Evolutionary conservation across 1,140 invertebrate genomes (phyloP).

Genomic region (Heliconius melpomene): DNA sequence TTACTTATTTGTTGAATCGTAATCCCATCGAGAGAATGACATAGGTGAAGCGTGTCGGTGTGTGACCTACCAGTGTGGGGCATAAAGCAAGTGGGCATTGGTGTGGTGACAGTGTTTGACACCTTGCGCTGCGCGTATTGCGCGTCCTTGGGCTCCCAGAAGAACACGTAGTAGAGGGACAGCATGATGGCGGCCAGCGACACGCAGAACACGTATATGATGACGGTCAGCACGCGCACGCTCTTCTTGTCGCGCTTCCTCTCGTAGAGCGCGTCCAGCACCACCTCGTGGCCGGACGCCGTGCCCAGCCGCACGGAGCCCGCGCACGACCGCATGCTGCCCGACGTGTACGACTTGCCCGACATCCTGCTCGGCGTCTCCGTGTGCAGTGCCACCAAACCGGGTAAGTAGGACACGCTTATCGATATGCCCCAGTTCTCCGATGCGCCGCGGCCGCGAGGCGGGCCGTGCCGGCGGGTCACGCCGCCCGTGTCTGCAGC

Average conservation of each 20-base stretch:
- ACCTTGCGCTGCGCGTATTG: conserved; percentile 77
- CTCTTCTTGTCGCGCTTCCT: conserved; percentile 92
- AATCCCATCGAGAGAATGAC: not conserved
- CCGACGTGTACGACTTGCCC: conserved; percentile 69
- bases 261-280: conserved; percentile 91
- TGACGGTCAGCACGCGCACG: conserved; percentile 95
- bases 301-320: conserved; percentile 80
- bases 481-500: conserved; percentile 71
- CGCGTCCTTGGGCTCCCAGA: conserved; percentile 91
- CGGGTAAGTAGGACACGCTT: conserved; percentile 72
- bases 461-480: conserved; percentile 59
- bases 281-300: conserved; percentile 87
- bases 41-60: conserved; percentile 54
- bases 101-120: conserved; percentile 76
- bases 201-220: conserved; percentile 97
- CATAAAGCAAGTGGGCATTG: conserved; percentile 80
- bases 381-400: conserved; percentile 51
- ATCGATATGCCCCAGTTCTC: conserved; percentile 74
- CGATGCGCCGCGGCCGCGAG: conserved; percentile 63
- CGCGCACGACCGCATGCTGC: conserved; percentile 75
- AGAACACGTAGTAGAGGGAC: conserved; percentile 96
- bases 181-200: conserved; percentile 97
- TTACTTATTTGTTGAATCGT: not conserved
- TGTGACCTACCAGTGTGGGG: conserved; percentile 80
- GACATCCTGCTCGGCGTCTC: conserved; percentile 62